Base-by-base conservation (phyloP, 2,888 invertebrate species). In the Ypsolopha sequella region DNA sequence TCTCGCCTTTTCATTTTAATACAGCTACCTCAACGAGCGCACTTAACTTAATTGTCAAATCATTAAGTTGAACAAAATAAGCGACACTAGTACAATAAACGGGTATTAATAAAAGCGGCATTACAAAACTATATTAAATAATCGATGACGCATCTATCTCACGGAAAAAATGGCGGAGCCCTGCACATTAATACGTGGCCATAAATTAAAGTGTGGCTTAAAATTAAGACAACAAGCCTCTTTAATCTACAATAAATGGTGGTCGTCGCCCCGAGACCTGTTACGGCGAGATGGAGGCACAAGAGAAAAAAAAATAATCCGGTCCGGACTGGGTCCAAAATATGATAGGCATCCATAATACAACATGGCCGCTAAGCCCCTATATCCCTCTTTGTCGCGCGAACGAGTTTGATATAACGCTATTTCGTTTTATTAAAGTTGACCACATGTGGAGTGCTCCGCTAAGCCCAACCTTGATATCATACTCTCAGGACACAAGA, bases 201-300 rank as follows among this genome's bases (percentile, higher is more conserved):
- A 84, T 86, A 86, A 86, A 85, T 86, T 86, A 84, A 79, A 80
- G 73, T 74, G 74, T 76, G 79, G 77, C 79, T 87, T 81, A 85
- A 86, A 87, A 87, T 87, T 86, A 86, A 87, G 87, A 87, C 87
- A 87, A 87, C 86, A 86, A 85, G 80, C 76, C 84, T 85, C 80
- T 86, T 87, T 87, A 87, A 87, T 87, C 86, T 86, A 85, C 82
- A 85, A 86, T 86, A 86, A 85, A 86, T 85, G 85, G 79, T 77
- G 76, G 81, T 77, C 81, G 80, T 76, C 81, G 76, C 74, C 71
- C 70, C 62, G 66, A 76, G 80, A 86, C 84, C 85, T 84, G 85
- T 85, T 85, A 61, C 65, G 60, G 73, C 55, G 63, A 80, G 82
- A 78, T 75, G 79, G 76, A 80, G 80, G 80, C 77, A 79, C 73